Base-by-base conservation (phyloP, 2,888 invertebrate species). In the Dicycla oo region DNA sequence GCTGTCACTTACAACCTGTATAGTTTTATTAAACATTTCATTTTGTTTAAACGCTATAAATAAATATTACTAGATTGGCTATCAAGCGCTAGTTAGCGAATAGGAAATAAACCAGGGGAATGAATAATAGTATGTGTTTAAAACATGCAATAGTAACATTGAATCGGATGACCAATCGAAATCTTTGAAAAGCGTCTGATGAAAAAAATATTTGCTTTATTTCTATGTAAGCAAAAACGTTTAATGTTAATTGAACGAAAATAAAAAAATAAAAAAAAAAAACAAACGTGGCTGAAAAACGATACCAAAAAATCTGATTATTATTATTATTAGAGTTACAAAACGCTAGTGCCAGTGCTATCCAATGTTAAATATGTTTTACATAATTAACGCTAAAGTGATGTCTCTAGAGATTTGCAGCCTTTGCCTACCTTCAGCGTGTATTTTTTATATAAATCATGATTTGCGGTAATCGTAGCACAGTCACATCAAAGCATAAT, bases 111-210 rank as follows among this genome's bases (percentile, higher is more conserved):
- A 72, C 26, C 26, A 62, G 62, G 75, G 71, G 53, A 79, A 71
- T 74, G 3, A 79, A 70, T 15, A 49, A 64, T 82, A 85, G 88
- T 87, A 88, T 87, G 87, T 87, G 87, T 88, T 88, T 86, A 78
- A 67, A 78, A 67, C 84, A 86, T 87, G 86, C 87, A 86, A 74
- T 65, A 68, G 45, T 76, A 84, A 79, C 82, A 76, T 75, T 83
- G 82, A 81, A 80, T 85, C 85, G 75, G 85, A 86, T 88, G 87
- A 88, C 78, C 86, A 88, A 87, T 62, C 18, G 30, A 67, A 86
- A 83, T 86, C 74, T 86, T 85, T 81, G 74, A 62, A 56, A 86
- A 84, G 81, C 86, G 74, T 80, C 79, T 85, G 81, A 79, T 81
- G 78, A 82, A 84, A 74, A 74, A 76, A 72, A 73, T 78, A 76